A percentile compares a stretch with the other conserved stretches of the same genome.
These are phyloP conservation scores for Melolontha melolontha DNA, from an alignment of 2,888 invertebrate species.

Conservation along the genomic window DNA sequence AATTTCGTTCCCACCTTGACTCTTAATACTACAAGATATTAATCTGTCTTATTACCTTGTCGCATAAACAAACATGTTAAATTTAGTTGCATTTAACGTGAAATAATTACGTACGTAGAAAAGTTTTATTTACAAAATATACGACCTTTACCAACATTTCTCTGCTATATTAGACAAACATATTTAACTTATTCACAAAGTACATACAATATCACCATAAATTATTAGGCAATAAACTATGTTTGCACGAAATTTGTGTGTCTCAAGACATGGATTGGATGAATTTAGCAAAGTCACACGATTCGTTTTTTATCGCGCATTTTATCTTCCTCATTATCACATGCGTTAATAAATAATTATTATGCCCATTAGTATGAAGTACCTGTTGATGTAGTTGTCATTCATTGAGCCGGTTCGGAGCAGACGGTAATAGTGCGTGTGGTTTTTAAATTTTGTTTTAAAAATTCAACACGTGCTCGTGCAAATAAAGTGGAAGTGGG, in stretches of 20 bases:
- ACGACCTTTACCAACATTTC: constrained; percentile 15
- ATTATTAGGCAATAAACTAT: constrained; percentile 5
- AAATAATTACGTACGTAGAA: neutral
- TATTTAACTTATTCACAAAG: no score
- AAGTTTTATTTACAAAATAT: constrained; percentile 9
- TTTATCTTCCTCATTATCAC: constrained; percentile 31
- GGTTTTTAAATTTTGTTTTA: constrained; percentile 27
- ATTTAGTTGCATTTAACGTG: no score
- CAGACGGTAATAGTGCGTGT: constrained; percentile 10
- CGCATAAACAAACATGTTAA: no score
- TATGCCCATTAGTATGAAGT: constrained; percentile 24
- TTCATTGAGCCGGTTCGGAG: constrained; percentile 2
- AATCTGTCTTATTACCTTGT: no score
- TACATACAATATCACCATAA: neutral
- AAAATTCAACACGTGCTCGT: constrained; percentile 27
- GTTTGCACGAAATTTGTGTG: constrained; percentile 10
- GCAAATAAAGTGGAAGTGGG: neutral
- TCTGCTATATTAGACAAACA: no score
- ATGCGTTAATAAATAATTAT: constrained; percentile 32
- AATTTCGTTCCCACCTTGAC: no score
- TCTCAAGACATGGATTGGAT: constrained; percentile 12
- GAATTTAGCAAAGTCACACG: neutral
- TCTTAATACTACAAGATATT: no score
- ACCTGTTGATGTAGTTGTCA: constrained; percentile 26
- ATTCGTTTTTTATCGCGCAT: constrained; percentile 21